Evolutionary conservation across 2,888 invertebrate genomes (phyloP).

Genomic region (Melanophora roralis): DNA sequence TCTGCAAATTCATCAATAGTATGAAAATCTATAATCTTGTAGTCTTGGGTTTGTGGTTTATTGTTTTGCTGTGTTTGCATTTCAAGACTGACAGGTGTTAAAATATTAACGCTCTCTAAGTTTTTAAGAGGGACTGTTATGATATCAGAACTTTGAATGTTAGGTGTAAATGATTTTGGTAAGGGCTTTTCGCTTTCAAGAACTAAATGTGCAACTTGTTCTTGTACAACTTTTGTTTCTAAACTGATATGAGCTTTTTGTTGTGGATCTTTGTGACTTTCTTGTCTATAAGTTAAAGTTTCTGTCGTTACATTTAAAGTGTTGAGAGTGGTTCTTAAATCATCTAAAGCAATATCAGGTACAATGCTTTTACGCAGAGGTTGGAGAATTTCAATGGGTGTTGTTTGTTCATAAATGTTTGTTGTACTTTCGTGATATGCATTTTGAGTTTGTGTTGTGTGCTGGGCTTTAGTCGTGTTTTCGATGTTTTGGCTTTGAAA

Average conservation of each 20-base stretch:
- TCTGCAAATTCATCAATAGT: constrained; percentile 52
- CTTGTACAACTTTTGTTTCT: constrained; percentile 5
- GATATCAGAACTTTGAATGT: neutral
- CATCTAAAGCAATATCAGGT: neutral
- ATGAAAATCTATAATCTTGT: constrained; percentile 10
- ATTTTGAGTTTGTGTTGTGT: constrained; percentile 7
- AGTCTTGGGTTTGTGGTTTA: neutral
- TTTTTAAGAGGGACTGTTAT: neutral
- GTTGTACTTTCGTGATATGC: constrained; percentile 30
- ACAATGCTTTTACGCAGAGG: neutral
- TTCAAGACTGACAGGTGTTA: neutral
- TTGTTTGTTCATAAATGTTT: constrained; percentile 27
- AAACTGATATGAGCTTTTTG: constrained; percentile 23
- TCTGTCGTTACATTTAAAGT: constrained; percentile 10
- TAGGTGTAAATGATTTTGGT: neutral
- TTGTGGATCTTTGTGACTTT: neutral
- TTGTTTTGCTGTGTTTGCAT: neutral
- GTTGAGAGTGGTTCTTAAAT: constrained; percentile 17
- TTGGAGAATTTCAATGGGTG: neutral
- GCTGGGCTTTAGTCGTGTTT: neutral
- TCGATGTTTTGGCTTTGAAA: constrained; percentile 14
- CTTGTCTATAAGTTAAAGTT: neutral
- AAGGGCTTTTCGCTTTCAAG: constrained; percentile 27
- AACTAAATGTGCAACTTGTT: constrained; percentile 12
- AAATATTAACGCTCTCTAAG: neutral